A percentile compares a stretch with the other conserved stretches of the same genome.
phyloP scores from a whole-genome alignment of 2,888 invertebrate genomes.

The Hypomecis punctinalis region DNA sequence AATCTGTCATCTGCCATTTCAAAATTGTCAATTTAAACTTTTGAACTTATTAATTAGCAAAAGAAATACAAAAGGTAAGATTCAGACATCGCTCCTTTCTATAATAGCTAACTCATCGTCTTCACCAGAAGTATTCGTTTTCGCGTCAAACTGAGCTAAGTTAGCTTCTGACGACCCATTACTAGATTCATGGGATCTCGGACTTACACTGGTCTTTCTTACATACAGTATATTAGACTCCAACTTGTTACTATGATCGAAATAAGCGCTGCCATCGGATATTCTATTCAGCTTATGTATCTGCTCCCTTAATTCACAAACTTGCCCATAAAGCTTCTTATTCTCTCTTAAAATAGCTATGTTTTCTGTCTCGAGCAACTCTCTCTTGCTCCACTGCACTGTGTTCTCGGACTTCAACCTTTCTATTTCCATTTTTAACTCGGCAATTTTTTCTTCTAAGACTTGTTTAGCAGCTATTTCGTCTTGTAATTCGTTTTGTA shows the following conservation, averaged over 20 bases:
- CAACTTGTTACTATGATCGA: constrained; percentile 56
- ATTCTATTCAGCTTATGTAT: constrained; percentile 79
- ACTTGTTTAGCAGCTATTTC: constrained; percentile 80
- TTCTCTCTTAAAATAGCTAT: constrained; percentile 94
- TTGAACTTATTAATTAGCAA: not conserved
- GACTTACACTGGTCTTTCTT: constrained; percentile 73
- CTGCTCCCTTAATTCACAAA: constrained; percentile 77
- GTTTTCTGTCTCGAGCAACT: constrained; percentile 95
- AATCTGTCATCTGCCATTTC: not conserved
- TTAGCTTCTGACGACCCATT: constrained; percentile 78
- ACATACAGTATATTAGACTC: constrained; percentile 75
- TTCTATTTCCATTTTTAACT: constrained; percentile 88
- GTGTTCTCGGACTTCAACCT: constrained; percentile 96
- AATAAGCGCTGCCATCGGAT: constrained; percentile 74
- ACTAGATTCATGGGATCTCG: constrained; percentile 76
- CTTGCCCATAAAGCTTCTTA: constrained; percentile 89
- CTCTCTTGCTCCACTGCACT: constrained; percentile 96
- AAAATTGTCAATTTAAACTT: not conserved
- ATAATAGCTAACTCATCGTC: constrained; percentile 79
- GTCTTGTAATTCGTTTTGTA: constrained; percentile 79
- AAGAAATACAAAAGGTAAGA: constrained; percentile 37
- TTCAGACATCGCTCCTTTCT: constrained; percentile 61
- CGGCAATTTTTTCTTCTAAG: constrained; percentile 75
- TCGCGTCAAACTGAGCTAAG: constrained; percentile 67
- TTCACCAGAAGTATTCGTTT: constrained; percentile 77